Evolutionary conservation across 2,888 invertebrate species (phyloP).

Genomic region (Steinernema scapterisci): DNA sequence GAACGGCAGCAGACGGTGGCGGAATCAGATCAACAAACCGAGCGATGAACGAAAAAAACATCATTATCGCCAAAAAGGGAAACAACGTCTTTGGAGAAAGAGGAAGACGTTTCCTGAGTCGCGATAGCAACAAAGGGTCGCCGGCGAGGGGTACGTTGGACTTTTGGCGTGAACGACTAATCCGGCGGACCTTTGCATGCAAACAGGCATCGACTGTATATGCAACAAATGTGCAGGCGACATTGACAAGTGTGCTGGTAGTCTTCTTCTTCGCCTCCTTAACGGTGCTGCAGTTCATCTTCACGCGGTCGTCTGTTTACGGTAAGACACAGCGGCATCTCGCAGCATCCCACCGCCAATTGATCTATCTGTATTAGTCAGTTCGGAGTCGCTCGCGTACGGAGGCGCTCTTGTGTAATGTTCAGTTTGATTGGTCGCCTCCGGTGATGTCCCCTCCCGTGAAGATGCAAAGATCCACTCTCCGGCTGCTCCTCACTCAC

Average conservation of each 20-base stretch:
- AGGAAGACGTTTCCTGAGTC: slow-evolving; percentile 8
- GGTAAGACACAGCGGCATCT: slow-evolving; percentile 5
- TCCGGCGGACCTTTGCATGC: not conserved
- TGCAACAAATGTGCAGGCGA: not conserved
- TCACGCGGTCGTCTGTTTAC: slow-evolving; percentile 13
- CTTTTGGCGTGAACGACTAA: not conserved
- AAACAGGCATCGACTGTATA: not conserved
- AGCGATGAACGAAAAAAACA: slow-evolving; percentile 9
- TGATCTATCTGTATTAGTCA: slow-evolving; percentile 29
- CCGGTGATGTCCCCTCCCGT: slow-evolving; percentile 21
- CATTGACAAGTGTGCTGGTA: not conserved
- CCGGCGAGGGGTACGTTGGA: not conserved
- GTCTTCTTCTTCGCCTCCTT: too few species aligned
- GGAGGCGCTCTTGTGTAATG: slow-evolving; percentile 23
- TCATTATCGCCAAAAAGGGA: not conserved
- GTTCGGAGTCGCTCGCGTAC: slow-evolving; percentile 17
- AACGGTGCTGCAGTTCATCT: not conserved
- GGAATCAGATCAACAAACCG: slow-evolving; percentile 6
- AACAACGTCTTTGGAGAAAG: not conserved
- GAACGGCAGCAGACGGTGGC: not conserved
- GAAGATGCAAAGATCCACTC: not conserved
- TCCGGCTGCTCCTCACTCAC: not conserved
- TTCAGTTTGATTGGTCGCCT: slow-evolving; percentile 22
- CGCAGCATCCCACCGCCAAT: not conserved
- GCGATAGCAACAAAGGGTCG: slow-evolving; percentile 25